Conservation (phyloP, 2,888 invertebrate species). For the Scaptomyza reducta region DNA sequence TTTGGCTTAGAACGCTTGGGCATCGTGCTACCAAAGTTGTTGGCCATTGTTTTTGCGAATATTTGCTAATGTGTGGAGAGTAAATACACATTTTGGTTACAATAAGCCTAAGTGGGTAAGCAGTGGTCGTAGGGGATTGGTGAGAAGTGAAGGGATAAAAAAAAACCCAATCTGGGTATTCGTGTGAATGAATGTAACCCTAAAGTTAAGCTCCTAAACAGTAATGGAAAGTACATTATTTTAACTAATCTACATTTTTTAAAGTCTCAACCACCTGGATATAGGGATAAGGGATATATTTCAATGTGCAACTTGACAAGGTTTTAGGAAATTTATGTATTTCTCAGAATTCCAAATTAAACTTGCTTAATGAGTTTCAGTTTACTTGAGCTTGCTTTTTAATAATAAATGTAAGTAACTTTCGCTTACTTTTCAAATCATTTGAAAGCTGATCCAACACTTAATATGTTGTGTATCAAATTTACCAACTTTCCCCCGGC, state of each 20-base stretch:
- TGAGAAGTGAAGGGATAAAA: not conserved
- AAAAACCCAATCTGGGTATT: too few species aligned
- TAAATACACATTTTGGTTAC: constrained; percentile 27
- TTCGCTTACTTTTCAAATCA: constrained; percentile 2
- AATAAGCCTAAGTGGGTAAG: not conserved
- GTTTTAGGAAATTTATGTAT: too few species aligned
- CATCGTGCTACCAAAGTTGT: constrained; percentile 19
- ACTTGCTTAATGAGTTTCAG: not conserved
- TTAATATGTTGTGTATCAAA: constrained; percentile 21
- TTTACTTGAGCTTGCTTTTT: not conserved
- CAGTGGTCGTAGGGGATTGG: not conserved
- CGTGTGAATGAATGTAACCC: not conserved
- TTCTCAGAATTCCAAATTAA: not conserved
- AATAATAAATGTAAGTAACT: not conserved
- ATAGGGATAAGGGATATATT: too few species aligned
- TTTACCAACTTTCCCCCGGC: constrained; percentile 3
- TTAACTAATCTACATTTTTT: too few species aligned
- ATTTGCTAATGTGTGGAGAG: constrained; percentile 48
- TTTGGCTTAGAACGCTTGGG: constrained; percentile 6
- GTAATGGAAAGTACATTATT: too few species aligned
- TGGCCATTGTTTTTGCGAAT: constrained; percentile 35
- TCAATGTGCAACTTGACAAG: too few species aligned
- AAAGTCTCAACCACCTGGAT: too few species aligned
- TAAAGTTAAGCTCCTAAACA: not conserved
- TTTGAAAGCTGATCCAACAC: constrained; percentile 20